Evolutionary conservation across 2,888 invertebrate genomes (phyloP).

Genomic region (Calliscelio sp.): DNA sequence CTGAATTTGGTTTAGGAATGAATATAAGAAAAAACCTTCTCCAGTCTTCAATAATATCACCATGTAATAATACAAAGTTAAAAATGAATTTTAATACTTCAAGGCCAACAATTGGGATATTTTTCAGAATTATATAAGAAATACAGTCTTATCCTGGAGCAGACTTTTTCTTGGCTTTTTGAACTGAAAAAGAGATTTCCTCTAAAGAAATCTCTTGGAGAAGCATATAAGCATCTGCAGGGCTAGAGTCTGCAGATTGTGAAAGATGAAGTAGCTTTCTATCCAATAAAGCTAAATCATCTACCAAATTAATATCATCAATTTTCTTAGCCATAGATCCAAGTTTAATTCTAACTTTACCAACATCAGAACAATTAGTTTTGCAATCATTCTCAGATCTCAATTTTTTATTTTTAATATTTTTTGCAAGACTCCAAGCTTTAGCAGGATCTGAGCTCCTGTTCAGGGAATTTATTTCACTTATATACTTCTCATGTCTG

Average conservation of each 20-base stretch:
- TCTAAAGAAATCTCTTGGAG: neutral
- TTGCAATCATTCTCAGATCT: constrained; percentile 13
- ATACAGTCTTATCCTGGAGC: neutral
- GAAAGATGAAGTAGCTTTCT: neutral
- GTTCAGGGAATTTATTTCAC: constrained; percentile 14
- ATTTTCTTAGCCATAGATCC: neutral
- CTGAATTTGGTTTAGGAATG: neutral
- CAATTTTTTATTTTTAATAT: constrained; percentile 3
- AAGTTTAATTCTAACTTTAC: constrained; percentile 9
- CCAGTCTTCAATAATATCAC: neutral
- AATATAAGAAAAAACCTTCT: neutral
- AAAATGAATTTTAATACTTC: neutral
- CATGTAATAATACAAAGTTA: too few relatives aligned
- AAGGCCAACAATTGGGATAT: neutral
- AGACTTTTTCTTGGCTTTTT: neutral
- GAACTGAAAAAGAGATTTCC: neutral
- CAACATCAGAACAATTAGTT: constrained; percentile 4
- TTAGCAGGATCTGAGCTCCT: constrained; percentile 1
- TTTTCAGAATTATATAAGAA: neutral
- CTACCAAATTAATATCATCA: too few relatives aligned
- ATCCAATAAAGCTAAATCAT: too few relatives aligned
- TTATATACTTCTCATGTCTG: too few relatives aligned
- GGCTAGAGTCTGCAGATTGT: neutral
- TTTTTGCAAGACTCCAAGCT: constrained; percentile 7
- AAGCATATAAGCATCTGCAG: neutral